These are phyloP conservation scores for Acanthurus tractus DNA, from an alignment of 2,797 vertebrate genomes.

Conservation along the genomic window DNA sequence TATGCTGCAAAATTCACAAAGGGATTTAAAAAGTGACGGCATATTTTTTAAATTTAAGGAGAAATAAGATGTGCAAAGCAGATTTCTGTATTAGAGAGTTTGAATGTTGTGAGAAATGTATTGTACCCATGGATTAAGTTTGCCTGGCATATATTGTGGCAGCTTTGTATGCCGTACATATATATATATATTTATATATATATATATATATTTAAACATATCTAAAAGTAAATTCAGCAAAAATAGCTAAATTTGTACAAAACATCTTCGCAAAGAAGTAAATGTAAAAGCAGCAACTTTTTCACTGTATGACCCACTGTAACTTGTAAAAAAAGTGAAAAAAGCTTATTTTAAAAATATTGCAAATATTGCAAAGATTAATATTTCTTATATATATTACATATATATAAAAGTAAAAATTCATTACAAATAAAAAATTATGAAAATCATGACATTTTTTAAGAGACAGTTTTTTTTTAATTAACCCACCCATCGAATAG, in stretches of 20 bases:
- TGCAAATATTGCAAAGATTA: too few species aligned
- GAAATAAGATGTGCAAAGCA: neutral
- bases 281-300: neutral
- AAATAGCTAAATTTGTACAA: neutral
- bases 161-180: neutral
- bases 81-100: neutral
- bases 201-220: neutral
- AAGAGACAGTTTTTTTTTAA: neutral
- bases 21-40: neutral
- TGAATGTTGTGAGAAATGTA: neutral
- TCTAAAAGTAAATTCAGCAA: neutral
- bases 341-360: neutral
- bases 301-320: neutral
- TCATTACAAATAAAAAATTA: too few species aligned
- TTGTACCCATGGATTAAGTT: neutral
- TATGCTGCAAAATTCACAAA: neutral
- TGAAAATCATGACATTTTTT: too few species aligned
- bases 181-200: neutral
- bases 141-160: neutral
- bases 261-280: neutral
- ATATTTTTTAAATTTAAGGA: neutral
- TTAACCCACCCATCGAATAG: too few species aligned
- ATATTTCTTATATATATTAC: too few species aligned
- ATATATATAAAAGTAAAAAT: too few species aligned
- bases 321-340: neutral